phyloP scores from a whole-genome alignment of 2,888 invertebrate species.

The Eucera pruinosa region DNA sequence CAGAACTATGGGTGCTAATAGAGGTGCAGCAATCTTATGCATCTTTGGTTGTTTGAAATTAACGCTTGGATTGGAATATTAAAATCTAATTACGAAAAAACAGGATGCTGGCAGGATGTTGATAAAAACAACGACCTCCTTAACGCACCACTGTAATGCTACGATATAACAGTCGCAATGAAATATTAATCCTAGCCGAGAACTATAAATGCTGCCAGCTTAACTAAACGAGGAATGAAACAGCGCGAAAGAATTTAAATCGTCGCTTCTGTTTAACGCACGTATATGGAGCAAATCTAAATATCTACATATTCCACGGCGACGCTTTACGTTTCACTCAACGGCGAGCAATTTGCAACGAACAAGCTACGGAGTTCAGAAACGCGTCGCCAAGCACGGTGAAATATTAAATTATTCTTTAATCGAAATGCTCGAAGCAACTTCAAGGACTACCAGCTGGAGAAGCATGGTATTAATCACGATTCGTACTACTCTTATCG shows the following conservation, averaged over 20 bases:
- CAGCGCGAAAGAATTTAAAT: neutral
- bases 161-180: no score
- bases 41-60: no score
- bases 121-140: no score
- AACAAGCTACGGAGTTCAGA: neutral
- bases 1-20: no score
- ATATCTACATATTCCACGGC: no score
- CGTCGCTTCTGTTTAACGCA: no score
- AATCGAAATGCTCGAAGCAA: constrained; percentile 16
- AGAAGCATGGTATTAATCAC: constrained; percentile 30
- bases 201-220: neutral
- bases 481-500: neutral
- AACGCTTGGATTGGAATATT: no score
- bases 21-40: no score
- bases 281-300: neutral
- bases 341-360: neutral
- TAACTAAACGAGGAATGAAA: neutral
- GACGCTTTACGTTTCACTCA: neutral
- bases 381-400: no score
- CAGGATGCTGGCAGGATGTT: neutral
- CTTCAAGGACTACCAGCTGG: constrained; percentile 31
- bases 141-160: no score
- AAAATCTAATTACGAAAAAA: neutral
- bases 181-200: no score
- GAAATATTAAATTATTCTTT: neutral